Evolutionary conservation across 2,797 vertebrate genomes (phyloP), one percentile per base, ranked within the genome.

Genomic region (Pogonophryne albipinna): DNA sequence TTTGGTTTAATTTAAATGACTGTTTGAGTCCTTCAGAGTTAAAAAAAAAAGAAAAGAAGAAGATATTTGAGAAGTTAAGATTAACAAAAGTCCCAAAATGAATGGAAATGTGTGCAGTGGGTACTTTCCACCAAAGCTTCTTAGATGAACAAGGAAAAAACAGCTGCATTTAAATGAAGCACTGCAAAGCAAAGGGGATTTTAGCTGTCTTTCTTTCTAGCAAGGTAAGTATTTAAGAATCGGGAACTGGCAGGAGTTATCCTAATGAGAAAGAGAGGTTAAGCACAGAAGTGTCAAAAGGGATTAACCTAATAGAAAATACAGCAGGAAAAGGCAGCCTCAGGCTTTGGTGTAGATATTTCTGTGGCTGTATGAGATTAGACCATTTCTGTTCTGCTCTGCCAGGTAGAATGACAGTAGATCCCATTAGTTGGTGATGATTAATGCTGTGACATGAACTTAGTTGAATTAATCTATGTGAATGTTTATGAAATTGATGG

Each of bases 231-330:
- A 71, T 87, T 85, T 85, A 70, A 79, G 75, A 85, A 83, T 67
- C 49, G 5, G 82, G 62, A 71, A 75, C 79, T 84, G 82, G 78
- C 74, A 87, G 85, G 53, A 82, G 65, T 74, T 64, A 76, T 72
- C 71, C 86, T 86, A 85, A 88, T 83, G 71, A 89, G 84, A 66
- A 84, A 89, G 88, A 84, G 85, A 87, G 86, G 85, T 89, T 92
- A 85, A 86, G 88, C 79, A 55, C 74, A 77, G 78, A 86, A 79
- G 86, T 91, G 86, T 90, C 87, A 84, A 78, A 85, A 85, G 87
- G 82, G 87, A 91, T 91, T 89, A 93, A 80, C 75, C 79, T 78
- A 79, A 84, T 76, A 85, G 82, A 86, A 90, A 90, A 84, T 84
- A 71, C 66, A 45, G 78, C 47, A 59, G 75, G 46, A 72, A 86